Evolutionary conservation across 2,888 invertebrate genomes (phyloP).

Genomic region (Tuberolachnus salignus): DNA sequence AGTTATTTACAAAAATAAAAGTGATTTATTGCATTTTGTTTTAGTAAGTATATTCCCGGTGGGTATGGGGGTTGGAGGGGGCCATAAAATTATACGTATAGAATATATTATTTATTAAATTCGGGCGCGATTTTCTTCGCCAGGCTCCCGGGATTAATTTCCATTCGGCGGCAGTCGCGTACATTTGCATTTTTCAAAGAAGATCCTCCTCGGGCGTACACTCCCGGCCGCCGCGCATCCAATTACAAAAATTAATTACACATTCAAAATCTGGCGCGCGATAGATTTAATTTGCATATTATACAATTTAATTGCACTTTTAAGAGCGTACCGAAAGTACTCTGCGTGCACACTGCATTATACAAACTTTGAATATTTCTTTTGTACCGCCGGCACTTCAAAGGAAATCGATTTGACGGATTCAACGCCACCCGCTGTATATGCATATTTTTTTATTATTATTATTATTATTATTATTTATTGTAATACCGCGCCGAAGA

Average conservation of each 20-base stretch:
- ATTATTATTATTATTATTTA: too few species aligned
- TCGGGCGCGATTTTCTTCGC: background rate
- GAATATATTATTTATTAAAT: background rate
- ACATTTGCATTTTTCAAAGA: slow-evolving; percentile 47
- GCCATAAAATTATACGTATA: too few species aligned
- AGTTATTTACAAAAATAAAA: too few species aligned
- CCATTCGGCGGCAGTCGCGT: slow-evolving; percentile 32
- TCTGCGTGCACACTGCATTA: background rate
- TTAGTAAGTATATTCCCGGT: too few species aligned
- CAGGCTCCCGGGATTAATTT: slow-evolving; percentile 16
- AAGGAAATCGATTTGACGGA: slow-evolving; percentile 7
- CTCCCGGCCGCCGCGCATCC: background rate
- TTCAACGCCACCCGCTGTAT: too few species aligned
- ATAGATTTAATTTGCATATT: slow-evolving; percentile 30
- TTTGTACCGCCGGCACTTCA: slow-evolving; percentile 10
- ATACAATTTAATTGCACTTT: slow-evolving; percentile 40
- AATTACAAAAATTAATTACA: slow-evolving; percentile 47
- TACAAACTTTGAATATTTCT: slow-evolving; percentile 32
- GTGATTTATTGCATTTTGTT: too few species aligned
- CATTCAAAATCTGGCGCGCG: slow-evolving; percentile 27
- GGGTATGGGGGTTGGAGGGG: too few species aligned
- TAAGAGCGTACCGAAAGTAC: background rate
- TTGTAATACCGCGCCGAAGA: too few species aligned
- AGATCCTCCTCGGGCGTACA: background rate
- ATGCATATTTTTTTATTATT: too few species aligned